phyloP scores from a whole-genome alignment of 2,888 invertebrate genomes.

The Hetaerina titia region DNA sequence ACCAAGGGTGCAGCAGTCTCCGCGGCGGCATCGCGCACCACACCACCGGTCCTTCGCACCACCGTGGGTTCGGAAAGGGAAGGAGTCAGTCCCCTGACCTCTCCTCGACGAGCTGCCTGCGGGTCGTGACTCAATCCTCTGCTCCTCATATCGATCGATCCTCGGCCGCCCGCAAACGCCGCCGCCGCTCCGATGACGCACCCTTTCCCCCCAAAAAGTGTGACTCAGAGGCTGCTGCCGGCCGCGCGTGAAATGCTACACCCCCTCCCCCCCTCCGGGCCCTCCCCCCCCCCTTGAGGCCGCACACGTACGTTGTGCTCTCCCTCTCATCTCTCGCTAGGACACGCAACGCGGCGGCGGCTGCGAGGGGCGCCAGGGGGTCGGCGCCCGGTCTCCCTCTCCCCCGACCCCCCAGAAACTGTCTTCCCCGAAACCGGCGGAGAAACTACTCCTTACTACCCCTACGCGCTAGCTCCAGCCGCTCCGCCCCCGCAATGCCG shows the following conservation, averaged over 20 bases:
- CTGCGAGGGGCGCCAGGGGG: background rate
- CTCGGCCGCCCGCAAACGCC: constrained; percentile 43
- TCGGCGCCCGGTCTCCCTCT: background rate
- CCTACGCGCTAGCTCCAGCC: no score
- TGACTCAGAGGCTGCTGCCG: constrained; percentile 67
- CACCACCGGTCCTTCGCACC: background rate
- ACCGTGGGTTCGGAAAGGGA: background rate
- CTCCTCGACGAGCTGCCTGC: constrained; percentile 40
- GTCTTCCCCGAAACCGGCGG: no score
- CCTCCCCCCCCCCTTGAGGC: background rate
- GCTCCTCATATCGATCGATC: constrained; percentile 59
- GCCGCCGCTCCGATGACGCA: constrained; percentile 53
- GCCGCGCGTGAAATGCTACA: constrained; percentile 42
- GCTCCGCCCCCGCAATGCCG: no score
- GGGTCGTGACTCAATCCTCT: constrained; percentile 58
- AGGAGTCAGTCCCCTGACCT: background rate
- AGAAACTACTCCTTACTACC: no score
- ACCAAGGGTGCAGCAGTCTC: no score
- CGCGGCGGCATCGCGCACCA: background rate
- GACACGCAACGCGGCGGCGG: constrained; percentile 28
- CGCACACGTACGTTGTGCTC: background rate
- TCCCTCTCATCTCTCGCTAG: constrained; percentile 52
- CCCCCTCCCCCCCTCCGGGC: background rate
- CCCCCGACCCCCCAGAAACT: background rate
- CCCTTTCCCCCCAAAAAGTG: constrained; percentile 62